Evolutionary conservation across 2,113 vertebrate genomes (phyloP).

Genomic region (Motacilla alba): DNA sequence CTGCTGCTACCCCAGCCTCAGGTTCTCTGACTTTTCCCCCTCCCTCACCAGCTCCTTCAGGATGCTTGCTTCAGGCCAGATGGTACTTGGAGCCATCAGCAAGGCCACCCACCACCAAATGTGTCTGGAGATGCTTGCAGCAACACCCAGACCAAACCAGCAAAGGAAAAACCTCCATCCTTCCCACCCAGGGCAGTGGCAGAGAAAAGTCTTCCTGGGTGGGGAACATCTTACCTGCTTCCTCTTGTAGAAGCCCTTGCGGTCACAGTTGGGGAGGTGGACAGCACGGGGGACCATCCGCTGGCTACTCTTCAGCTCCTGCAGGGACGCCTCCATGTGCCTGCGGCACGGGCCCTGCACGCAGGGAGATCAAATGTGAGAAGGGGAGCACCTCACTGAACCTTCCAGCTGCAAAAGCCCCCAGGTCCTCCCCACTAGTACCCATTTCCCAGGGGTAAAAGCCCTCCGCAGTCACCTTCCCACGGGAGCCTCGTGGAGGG

Average conservation of each 20-base stretch:
- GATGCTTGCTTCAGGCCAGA: not conserved
- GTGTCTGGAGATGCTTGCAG: not conserved
- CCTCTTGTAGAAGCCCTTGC: constrained; percentile 97
- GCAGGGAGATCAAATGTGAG: not conserved
- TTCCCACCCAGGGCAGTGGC: not conserved
- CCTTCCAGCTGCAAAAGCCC: not conserved
- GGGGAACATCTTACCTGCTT: constrained; percentile 82
- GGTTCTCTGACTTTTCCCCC: not conserved
- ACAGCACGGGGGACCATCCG: constrained; percentile 88
- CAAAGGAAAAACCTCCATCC: not conserved
- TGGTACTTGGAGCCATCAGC: not conserved
- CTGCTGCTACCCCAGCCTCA: not conserved
- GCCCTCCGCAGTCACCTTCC: not conserved
- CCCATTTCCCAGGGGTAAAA: not conserved
- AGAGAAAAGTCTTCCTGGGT: not conserved
- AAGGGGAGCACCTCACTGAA: not conserved
- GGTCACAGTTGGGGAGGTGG: constrained; percentile 97
- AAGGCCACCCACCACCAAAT: not conserved
- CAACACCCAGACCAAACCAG: not conserved
- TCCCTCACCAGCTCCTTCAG: not conserved
- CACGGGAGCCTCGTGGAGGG: rapidly evolving
- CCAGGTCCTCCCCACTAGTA: rapidly evolving
- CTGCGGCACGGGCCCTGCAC: constrained; percentile 92
- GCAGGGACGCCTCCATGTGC: constrained; percentile 93
- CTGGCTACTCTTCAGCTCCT: constrained; percentile 90